A percentile compares a stretch with the other conserved stretches of the same genome.
Evolutionary conservation across 2,888 invertebrate genomes (phyloP).

Genomic region (Callyntrura guangdongensis): DNA sequence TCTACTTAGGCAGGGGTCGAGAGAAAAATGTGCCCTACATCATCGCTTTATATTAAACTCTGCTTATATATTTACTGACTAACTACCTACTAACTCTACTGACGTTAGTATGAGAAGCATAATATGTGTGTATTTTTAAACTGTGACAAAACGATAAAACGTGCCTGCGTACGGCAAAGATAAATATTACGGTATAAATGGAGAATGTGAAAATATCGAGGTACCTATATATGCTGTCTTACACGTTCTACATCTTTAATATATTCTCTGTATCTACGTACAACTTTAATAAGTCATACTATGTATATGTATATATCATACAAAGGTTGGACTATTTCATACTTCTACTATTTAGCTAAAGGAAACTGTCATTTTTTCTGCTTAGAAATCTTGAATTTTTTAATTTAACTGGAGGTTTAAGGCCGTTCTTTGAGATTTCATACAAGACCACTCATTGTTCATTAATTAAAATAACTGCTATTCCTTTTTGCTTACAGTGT

Average conservation of each 20-base stretch:
- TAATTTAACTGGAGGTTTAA: conserved; percentile 50
- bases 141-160: not conserved
- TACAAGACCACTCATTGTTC: conserved; percentile 48
- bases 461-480: not conserved
- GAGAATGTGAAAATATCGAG: conserved; percentile 40
- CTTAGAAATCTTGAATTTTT: conserved; percentile 19
- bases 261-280: not conserved
- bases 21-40: too few relatives aligned
- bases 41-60: too few relatives aligned
- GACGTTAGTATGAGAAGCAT: not conserved
- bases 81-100: too few relatives aligned
- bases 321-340: not conserved
- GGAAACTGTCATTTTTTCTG: conserved; percentile 53
- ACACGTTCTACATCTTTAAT: not conserved
- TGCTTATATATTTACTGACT: too few relatives aligned
- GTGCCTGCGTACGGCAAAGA: too few relatives aligned
- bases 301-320: not conserved
- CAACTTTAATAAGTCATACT: not conserved
- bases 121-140: not conserved
- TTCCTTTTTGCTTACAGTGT: too few relatives aligned
- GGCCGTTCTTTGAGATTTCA: conserved; percentile 58
- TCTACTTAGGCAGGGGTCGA: too few relatives aligned
- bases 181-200: conserved; percentile 36
- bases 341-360: not conserved
- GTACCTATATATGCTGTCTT: conserved; percentile 4